Conservation (phyloP, 2,888 invertebrate species). For the Luperina nickerlii region DNA sequence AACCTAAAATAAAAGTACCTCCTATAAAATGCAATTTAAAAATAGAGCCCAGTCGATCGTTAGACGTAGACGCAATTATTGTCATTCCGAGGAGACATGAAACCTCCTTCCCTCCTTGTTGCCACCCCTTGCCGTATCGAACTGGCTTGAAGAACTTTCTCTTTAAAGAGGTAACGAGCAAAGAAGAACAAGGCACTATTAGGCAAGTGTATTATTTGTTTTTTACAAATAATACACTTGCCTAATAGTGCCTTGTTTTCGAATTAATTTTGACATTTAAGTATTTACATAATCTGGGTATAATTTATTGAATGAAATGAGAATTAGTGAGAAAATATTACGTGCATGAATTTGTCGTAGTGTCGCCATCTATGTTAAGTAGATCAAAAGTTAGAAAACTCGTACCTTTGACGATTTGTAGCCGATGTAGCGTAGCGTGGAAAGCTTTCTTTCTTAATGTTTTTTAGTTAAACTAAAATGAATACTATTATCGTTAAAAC, state of each 20-base stretch:
- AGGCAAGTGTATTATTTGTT: too few relatives aligned
- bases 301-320: neutral
- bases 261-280: neutral
- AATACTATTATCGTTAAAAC: neutral
- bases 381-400: neutral
- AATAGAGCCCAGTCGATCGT: constrained; percentile 61
- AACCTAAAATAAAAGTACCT: constrained; percentile 2
- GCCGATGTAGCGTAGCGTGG: neutral
- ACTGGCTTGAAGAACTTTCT: constrained; percentile 3
- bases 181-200: neutral
- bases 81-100: constrained; percentile 54
- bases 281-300: neutral
- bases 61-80: constrained; percentile 62
- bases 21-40: constrained; percentile 44
- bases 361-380: constrained; percentile 34
- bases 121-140: constrained; percentile 35
- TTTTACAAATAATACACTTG: too few relatives aligned
- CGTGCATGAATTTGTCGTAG: neutral
- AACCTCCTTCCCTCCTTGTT: constrained; percentile 45
- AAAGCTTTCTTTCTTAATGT: neutral
- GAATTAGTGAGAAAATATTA: neutral
- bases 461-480: too few relatives aligned
- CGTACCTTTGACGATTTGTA: too few relatives aligned
- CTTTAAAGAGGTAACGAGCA: neutral
- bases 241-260: neutral